These are phyloP conservation scores for Mastomys natalensis DNA, from an alignment of 2,113 vertebrate genomes.

Conservation along the genomic window DNA sequence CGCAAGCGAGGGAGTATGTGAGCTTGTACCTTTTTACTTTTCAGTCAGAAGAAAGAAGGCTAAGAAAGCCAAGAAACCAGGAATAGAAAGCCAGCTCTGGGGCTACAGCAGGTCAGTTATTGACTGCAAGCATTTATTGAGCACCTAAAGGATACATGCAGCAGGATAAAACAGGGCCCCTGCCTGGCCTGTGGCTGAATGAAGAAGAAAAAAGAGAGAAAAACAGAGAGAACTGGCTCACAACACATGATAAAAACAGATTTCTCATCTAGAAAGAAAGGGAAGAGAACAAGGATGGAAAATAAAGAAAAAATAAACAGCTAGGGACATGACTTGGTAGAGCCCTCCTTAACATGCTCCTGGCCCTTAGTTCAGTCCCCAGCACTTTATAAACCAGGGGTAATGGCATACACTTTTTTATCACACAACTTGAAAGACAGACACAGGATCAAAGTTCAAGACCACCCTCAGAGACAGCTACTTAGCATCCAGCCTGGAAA, in stretches of 20 bases:
- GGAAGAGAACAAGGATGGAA: not conserved
- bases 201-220: not conserved
- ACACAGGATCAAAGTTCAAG: not conserved
- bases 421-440: not conserved
- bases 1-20: slow-evolving; percentile 74
- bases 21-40: slow-evolving; percentile 68
- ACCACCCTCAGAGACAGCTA: not conserved
- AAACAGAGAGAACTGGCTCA: not conserved
- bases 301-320: not conserved
- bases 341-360: not conserved
- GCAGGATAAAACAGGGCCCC: not conserved
- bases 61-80: not conserved
- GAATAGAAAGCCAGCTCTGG: not conserved
- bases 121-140: not conserved
- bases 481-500: not conserved
- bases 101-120: not conserved
- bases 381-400: not conserved
- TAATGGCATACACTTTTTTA: not conserved
- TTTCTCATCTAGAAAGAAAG: slow-evolving; percentile 52
- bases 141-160: not conserved
- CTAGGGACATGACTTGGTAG: too few species aligned
- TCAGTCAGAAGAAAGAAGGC: slow-evolving; percentile 59
- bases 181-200: not conserved
- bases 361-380: not conserved
- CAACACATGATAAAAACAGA: slow-evolving; percentile 14